Evolutionary conservation across 2,113 vertebrate genomes (phyloP).

Genomic region (Cariama cristata): DNA sequence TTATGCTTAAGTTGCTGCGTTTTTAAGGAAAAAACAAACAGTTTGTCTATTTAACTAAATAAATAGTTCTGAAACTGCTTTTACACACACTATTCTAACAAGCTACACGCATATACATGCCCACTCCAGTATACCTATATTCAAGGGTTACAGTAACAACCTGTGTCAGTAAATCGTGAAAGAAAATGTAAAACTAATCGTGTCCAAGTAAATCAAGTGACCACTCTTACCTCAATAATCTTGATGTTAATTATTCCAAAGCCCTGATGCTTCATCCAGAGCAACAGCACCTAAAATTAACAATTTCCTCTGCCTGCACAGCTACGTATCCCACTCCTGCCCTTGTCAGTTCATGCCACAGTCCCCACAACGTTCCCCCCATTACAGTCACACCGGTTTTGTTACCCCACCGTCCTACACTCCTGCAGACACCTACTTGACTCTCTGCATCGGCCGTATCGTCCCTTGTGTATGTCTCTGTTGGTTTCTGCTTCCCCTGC

Average conservation of each 20-base stretch:
- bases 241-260: not conserved
- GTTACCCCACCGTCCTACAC: not conserved
- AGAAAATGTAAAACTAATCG: not conserved
- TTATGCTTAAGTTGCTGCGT: not conserved
- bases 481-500: not conserved
- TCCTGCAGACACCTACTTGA: not conserved
- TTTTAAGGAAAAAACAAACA: not conserved
- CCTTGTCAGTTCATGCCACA: not conserved
- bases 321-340: fast-evolving
- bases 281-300: not conserved
- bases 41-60: not conserved
- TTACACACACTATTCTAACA: not conserved
- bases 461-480: fast-evolving
- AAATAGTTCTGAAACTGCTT: not conserved
- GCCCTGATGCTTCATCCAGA: not conserved
- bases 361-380: not conserved
- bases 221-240: not conserved
- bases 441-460: fast-evolving
- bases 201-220: not conserved
- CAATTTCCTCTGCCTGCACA: not conserved
- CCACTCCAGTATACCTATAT: not conserved
- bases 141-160: not conserved
- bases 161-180: not conserved
- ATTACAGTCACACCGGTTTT: not conserved
- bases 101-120: not conserved